These are phyloP conservation scores for Megatriorchis doriae DNA, from an alignment of 2,113 vertebrate genomes.

Conservation along the genomic window DNA sequence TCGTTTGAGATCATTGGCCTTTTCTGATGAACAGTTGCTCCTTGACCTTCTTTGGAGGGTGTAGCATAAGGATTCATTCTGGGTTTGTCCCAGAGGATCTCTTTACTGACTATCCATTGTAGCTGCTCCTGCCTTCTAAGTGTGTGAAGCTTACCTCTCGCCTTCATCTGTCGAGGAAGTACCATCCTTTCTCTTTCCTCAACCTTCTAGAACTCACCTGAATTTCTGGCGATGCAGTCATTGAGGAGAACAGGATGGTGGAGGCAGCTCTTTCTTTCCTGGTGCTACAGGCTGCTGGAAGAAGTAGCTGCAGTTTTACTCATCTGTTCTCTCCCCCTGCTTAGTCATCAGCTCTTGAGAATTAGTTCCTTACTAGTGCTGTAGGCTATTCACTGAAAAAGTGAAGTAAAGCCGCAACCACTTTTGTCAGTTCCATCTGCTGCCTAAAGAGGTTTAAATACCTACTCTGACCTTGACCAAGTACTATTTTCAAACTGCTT, in stretches of 20 bases:
- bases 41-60: background rate
- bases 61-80: background rate
- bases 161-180: background rate
- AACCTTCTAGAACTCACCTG: background rate
- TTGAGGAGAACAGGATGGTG: background rate
- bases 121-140: background rate
- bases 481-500: background rate
- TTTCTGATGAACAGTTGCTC: background rate
- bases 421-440: background rate
- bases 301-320: background rate
- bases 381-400: background rate
- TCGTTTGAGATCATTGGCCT: background rate
- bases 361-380: background rate
- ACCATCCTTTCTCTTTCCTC: background rate
- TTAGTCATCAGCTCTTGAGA: background rate
- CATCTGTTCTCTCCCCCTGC: background rate
- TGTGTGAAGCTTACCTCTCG: background rate
- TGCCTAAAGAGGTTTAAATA: background rate
- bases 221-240: background rate
- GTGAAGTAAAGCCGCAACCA: background rate
- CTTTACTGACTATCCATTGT: background rate
- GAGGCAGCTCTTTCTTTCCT: background rate
- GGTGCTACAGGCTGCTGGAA: background rate
- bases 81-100: background rate
- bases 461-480: background rate